Evolutionary conservation across 2,113 vertebrate genomes (phyloP).

Genomic region (Limanda limanda): DNA sequence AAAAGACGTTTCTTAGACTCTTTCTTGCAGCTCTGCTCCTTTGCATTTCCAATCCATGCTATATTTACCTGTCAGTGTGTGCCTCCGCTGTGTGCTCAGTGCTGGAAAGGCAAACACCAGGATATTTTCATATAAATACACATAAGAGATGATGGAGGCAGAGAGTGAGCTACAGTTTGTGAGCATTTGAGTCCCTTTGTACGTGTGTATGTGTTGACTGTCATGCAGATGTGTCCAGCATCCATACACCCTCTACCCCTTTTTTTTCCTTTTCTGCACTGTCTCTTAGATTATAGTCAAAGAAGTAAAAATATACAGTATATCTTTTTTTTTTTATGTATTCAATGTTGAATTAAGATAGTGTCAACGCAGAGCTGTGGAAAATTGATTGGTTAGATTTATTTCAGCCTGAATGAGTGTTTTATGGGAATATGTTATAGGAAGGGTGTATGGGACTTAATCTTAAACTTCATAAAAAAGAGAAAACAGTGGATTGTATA

Average conservation of each 20-base stretch:
- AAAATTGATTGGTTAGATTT: too few relatives aligned
- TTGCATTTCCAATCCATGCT: constrained; percentile 54
- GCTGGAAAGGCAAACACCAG: constrained; percentile 73
- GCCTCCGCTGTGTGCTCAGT: constrained; percentile 68
- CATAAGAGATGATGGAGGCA: constrained; percentile 53
- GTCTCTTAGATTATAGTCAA: background rate
- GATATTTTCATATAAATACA: constrained; percentile 75
- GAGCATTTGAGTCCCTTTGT: constrained; percentile 22
- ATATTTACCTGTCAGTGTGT: constrained; percentile 76
- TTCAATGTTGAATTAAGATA: background rate
- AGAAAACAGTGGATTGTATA: too few relatives aligned
- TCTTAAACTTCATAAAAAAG: too few relatives aligned
- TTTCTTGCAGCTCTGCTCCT: constrained; percentile 37
- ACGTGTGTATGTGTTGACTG: constrained; percentile 12
- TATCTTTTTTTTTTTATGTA: background rate
- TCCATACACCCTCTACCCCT: background rate
- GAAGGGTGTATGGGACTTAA: too few relatives aligned
- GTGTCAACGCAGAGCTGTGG: too few relatives aligned
- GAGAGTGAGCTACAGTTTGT: constrained; percentile 28
- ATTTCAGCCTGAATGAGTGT: too few relatives aligned
- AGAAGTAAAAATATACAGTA: background rate
- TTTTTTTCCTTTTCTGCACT: too few relatives aligned
- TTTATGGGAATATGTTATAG: too few relatives aligned
- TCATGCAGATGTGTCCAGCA: constrained; percentile 11
- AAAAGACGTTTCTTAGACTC: constrained; percentile 30